Evolutionary conservation across 2,113 vertebrate species (phyloP).

Genomic region (Podarcis cretensis): DNA sequence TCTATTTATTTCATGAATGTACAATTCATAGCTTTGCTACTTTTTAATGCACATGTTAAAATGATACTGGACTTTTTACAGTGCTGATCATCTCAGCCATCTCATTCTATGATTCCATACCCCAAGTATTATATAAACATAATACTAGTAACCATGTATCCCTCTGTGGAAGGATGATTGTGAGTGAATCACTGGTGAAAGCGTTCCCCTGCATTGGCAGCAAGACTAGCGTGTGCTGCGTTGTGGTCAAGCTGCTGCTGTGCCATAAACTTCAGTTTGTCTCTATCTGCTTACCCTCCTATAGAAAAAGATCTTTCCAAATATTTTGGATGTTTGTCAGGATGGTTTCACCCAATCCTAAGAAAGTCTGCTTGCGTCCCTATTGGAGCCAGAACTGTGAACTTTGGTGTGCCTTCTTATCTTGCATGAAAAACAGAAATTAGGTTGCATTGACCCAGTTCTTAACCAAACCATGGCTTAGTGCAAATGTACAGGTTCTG

Average conservation of each 20-base stretch:
- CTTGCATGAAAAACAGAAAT: background rate
- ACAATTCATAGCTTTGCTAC: background rate
- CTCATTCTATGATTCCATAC: background rate
- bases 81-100: background rate
- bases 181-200: background rate
- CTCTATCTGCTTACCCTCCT: background rate
- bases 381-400: background rate
- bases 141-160: background rate
- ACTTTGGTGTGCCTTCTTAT: background rate
- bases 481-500: no score
- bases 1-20: rapidly evolving
- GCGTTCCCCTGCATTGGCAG: background rate
- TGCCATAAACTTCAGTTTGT: background rate
- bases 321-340: background rate
- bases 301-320: background rate
- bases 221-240: background rate
- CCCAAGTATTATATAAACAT: background rate
- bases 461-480: no score
- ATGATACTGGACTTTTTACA: background rate
- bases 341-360: background rate
- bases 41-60: background rate
- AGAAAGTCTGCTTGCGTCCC: background rate
- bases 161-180: background rate
- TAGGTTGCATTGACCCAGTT: background rate
- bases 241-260: background rate